Evolutionary conservation across 2,888 invertebrate species (phyloP), one percentile per base, ranked within the genome.

Genomic region (Campoplex nolae): DNA sequence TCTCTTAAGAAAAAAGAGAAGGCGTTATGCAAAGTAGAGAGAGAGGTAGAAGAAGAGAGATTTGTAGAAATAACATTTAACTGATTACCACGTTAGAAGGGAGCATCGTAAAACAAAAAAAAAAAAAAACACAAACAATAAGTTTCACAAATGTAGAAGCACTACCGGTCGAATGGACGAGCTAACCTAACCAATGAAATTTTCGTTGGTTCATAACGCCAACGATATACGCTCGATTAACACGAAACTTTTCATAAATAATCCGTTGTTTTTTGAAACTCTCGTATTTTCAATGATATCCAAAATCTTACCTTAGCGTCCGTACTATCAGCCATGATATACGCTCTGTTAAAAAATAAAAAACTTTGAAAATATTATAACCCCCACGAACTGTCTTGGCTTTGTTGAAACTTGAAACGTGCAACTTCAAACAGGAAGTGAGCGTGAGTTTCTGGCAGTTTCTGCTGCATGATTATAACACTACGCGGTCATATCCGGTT

Each of bases 401-500:
- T 90, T 90, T 90, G 89, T 92, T 90, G 89, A 90, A 93, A 92
- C 91, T 92, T 90, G 89, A 90, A 93, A 92, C 91, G 92, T 92
- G 91, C 92, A 91, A 92, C 93, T 92, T 92, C 90, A 92, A 92
- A 91, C 92, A 91, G 93, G 93, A 93, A 93, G 90, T 91, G 82
- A 77, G 42, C 51, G 16, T 54, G 51, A 35, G 42, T 54, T 68
- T 54, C 23, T 42, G 28, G 9, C 23, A 38, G 38, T 6, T 23
- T 23, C 23, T 23, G 23, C 23, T 23, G 23, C 23, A 23, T 70
- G 35, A 62, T 80, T 32, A 71, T 32, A 32, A 13, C 13, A 74
- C 70, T 28, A 77, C 70, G 71, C n/a, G 76, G 77, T 86, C 83
- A 83, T 67, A 65, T 62, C 35, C 75, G 86, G 83, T 71, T 32